Percentiles rank a stretch among this genome's conserved stretches.
phyloP scores from a whole-genome alignment of 2,888 invertebrate species.

The Drosophila histrio region DNA sequence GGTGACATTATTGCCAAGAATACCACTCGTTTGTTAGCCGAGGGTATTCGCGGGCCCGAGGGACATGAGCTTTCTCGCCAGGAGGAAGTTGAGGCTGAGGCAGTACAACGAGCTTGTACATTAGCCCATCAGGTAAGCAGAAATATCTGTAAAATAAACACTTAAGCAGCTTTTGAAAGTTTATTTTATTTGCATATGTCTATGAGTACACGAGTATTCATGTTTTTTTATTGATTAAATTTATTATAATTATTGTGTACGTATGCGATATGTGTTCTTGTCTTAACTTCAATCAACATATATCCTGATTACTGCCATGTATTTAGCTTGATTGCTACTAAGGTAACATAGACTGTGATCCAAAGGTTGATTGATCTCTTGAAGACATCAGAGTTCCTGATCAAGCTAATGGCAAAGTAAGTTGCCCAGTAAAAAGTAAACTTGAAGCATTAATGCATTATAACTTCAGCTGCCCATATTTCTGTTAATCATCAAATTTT shows the following conservation, averaged over 20 bases:
- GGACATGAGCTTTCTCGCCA: conserved; percentile 97
- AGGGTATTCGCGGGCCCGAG: conserved; percentile 97
- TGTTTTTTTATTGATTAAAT: not conserved
- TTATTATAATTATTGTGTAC: not conserved
- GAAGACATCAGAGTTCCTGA: conserved; percentile 91
- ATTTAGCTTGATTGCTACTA: not conserved
- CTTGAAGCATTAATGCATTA: conserved; percentile 2
- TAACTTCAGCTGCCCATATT: conserved; percentile 2
- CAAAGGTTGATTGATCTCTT: conserved; percentile 66
- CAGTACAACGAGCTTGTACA: conserved; percentile 96
- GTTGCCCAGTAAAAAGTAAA: conserved; percentile 82
- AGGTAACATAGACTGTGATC: conserved; percentile 91
- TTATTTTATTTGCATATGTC: not conserved
- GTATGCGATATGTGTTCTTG: not conserved
- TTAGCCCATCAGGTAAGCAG: conserved; percentile 93
- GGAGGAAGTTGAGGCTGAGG: conserved; percentile 99
- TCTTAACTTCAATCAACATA: not conserved
- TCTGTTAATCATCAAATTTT: not conserved
- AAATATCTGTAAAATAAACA: not conserved
- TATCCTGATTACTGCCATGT: not conserved
- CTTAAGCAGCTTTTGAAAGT: not conserved
- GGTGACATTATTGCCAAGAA: conserved; percentile 97
- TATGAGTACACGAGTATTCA: not conserved
- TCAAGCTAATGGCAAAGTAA: conserved; percentile 94
- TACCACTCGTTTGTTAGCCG: conserved; percentile 91